phyloP scores from a whole-genome alignment of 2,888 invertebrate genomes.

The Busseola fusca region DNA sequence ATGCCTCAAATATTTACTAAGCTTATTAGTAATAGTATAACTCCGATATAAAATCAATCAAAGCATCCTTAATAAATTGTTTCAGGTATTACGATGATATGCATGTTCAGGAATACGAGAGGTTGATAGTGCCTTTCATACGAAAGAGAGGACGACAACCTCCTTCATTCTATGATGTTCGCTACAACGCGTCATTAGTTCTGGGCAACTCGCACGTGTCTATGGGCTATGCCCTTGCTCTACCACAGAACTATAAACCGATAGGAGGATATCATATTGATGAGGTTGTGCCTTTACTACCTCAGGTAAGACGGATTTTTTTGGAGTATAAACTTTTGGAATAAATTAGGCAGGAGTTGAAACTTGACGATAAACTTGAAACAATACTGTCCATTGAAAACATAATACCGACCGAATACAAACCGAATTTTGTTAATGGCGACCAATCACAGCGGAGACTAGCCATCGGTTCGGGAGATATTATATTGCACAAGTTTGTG shows the following conservation, averaged over 20 bases:
- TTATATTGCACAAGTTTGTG: not conserved
- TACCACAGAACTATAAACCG: constrained; percentile 70
- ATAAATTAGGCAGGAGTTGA: not conserved
- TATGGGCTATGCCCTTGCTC: constrained; percentile 59
- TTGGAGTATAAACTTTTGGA: not conserved
- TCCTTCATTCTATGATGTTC: constrained; percentile 61
- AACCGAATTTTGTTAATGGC: not conserved
- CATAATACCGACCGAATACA: not conserved
- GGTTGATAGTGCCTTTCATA: constrained; percentile 60
- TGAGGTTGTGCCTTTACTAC: constrained; percentile 66
- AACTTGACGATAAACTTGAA: not conserved
- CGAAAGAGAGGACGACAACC: constrained; percentile 58
- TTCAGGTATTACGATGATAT: constrained; percentile 51
- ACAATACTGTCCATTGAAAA: not conserved
- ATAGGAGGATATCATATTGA: constrained; percentile 74
- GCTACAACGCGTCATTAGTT: constrained; percentile 69
- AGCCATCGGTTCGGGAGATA: not conserved
- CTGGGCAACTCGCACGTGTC: constrained; percentile 70
- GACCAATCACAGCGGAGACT: not conserved
- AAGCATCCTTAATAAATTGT: not conserved
- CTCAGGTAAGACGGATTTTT: constrained; percentile 64
- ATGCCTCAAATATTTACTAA: not conserved
- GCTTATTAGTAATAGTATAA: not conserved
- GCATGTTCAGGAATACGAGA: constrained; percentile 57
- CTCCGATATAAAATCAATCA: not conserved